Conservation (phyloP, 2,797 vertebrate species). For the Chiloscyllium punctatum region DNA sequence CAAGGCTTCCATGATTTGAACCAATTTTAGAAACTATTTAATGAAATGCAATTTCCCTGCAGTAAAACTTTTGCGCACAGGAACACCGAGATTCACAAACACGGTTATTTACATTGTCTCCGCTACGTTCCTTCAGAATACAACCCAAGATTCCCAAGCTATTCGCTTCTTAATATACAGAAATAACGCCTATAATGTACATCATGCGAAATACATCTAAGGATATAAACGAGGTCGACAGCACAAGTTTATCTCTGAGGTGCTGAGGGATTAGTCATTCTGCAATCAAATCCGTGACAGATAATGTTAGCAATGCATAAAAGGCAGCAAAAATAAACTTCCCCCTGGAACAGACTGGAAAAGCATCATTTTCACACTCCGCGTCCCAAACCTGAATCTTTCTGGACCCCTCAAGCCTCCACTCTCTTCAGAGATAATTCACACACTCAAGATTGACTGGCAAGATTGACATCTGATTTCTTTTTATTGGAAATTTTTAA, state of each 20-base stretch:
- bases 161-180: neutral
- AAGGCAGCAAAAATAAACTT: neutral
- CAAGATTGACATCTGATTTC: neutral
- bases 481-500: neutral
- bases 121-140: neutral
- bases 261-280: neutral
- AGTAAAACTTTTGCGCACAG: neutral
- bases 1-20: neutral
- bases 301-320: neutral
- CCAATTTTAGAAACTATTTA: slow-evolving; percentile 22
- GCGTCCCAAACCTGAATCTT: neutral
- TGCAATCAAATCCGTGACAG: neutral
- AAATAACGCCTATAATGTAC: neutral
- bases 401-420: neutral
- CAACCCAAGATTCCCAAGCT: neutral
- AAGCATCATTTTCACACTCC: neutral
- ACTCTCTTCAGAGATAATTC: neutral
- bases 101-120: neutral
- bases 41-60: neutral
- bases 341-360: too few relatives aligned
- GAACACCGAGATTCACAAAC: neutral
- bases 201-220: neutral
- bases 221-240: neutral
- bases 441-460: neutral
- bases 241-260: neutral